Evolutionary conservation across 2,113 vertebrate genomes (phyloP), one percentile per base, ranked within the genome.

Genomic region (Bubo scandiacus): DNA sequence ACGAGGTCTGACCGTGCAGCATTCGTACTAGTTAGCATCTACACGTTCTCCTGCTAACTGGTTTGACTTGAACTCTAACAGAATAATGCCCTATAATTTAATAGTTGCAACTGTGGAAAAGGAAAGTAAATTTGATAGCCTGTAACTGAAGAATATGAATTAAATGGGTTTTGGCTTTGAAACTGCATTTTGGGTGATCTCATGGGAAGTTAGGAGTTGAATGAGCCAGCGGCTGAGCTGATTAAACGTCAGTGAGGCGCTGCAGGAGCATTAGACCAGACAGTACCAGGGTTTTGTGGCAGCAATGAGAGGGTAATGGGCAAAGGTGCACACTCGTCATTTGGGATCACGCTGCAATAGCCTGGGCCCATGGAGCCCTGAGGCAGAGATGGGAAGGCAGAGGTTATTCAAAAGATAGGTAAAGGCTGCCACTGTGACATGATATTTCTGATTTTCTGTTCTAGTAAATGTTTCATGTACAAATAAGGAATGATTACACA

Each of bases 221-320:
- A 22, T 2, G 15, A 85, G 45, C 42, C 0, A 0, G 10, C 49
- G 38, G 27, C 4, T 2, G n/a, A 66, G 42, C 22, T 0, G 0
- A 2, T 40, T 18, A 9, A 47, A 54, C 1, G 2, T 23, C 14
- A 30, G 29, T 12, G 67, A 63, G 63, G n/a, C 0, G 1, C 42
- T 78, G 14, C 45, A 27, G 68, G 36, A 90, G 8, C 55, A 0
- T 1, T 12, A 47, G 38, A 40, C 34, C n/a, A 36, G 68, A 38
- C 9, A 22, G 30, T 29, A 4, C 19, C 29, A 26, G 21, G 19
- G 25, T 34, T 65, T 65, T 2, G 1, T 66, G n/a, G 40, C 58
- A 70, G 38, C 67, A 36, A 1, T 8, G 32, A 9, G 14, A 10
- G 30, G 32, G 15, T 19, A 14, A 2, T 12, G 13, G n/a, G 43